phyloP scores from a whole-genome alignment of 2,888 invertebrate species.

The Busseola fusca region DNA sequence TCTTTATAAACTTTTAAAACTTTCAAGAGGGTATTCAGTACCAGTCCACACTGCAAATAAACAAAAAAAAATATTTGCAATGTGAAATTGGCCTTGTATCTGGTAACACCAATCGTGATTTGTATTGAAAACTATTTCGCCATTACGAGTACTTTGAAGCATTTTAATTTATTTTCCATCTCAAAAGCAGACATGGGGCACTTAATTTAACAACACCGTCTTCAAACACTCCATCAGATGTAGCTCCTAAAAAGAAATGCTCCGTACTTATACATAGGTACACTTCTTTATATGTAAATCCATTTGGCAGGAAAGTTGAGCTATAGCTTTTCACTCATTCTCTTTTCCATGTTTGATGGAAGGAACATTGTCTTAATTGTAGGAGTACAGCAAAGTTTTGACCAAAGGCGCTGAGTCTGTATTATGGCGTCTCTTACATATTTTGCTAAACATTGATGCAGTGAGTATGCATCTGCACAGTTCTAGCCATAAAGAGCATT shows the following conservation, averaged over 20 bases:
- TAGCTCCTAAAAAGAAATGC: conserved; percentile 20
- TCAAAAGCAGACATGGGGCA: conserved; percentile 33
- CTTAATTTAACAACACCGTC: conserved; percentile 43
- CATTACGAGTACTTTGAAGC: conserved; percentile 8
- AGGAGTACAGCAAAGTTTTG: conserved; percentile 13
- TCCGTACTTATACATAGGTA: too few relatives aligned
- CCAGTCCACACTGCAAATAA: too few relatives aligned
- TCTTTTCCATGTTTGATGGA: conserved; percentile 33
- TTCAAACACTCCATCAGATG: conserved; percentile 27
- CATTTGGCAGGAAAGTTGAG: conserved; percentile 18
- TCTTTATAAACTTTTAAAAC: too few relatives aligned
- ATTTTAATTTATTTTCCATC: too few relatives aligned
- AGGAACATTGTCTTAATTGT: conserved; percentile 12
- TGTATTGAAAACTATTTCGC: conserved; percentile 13
- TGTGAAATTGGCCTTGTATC: too few relatives aligned
- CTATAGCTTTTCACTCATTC: conserved; percentile 24
- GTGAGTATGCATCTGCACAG: conserved; percentile 32
- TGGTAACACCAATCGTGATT: conserved; percentile 43
- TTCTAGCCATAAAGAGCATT: conserved; percentile 31
- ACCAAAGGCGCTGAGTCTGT: conserved; percentile 29
- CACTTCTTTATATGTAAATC: background rate
- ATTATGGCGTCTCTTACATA: conserved; percentile 28
- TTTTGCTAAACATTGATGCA: too few relatives aligned
- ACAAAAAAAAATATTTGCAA: too few relatives aligned
- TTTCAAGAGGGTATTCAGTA: too few relatives aligned